Percentiles rank a stretch among this genome's conserved stretches.
Conservation (phyloP, 2,888 invertebrate species). For the Drosophila pseudotakahashii region DNA sequence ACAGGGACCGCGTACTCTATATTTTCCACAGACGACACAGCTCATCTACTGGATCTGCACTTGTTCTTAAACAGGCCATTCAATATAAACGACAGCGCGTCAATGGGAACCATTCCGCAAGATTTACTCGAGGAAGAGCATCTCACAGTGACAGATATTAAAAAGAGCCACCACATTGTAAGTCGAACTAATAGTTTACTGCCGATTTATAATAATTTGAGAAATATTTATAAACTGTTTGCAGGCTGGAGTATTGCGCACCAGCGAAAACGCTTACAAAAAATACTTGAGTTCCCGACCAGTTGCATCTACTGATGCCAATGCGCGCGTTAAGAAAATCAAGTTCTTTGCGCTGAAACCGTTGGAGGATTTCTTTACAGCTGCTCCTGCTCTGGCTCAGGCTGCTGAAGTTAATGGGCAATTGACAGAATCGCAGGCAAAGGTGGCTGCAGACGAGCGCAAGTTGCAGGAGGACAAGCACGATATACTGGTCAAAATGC, state of each 20-base stretch:
- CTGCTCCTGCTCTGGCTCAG: slow-evolving; percentile 82
- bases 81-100: slow-evolving; percentile 79
- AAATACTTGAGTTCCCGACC: slow-evolving; percentile 95
- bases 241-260: slow-evolving; percentile 88
- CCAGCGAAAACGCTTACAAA: slow-evolving; percentile 94
- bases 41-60: slow-evolving; percentile 97
- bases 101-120: slow-evolving; percentile 91
- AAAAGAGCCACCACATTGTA: slow-evolving; percentile 91
- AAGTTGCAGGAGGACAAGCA: slow-evolving; percentile 80
- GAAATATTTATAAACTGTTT: neutral
- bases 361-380: slow-evolving; percentile 80
- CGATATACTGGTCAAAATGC: slow-evolving; percentile 82
- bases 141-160: slow-evolving; percentile 90
- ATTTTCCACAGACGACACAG: slow-evolving; percentile 94
- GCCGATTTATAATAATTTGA: neutral
- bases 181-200: slow-evolving; percentile 4
- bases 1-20: slow-evolving; percentile 96
- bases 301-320: slow-evolving; percentile 94
- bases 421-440: slow-evolving; percentile 86
- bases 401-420: slow-evolving; percentile 78
- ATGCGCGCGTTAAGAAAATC: slow-evolving; percentile 92
- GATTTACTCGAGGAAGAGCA: slow-evolving; percentile 92
- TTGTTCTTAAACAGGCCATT: slow-evolving; percentile 94
- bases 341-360: slow-evolving; percentile 87
- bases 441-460: slow-evolving; percentile 73